A percentile compares a stretch with the other conserved stretches of the same genome.
These are phyloP conservation scores for Rhogogaster chlorosoma DNA, from an alignment of 2,888 invertebrate genomes.

Conservation along the genomic window DNA sequence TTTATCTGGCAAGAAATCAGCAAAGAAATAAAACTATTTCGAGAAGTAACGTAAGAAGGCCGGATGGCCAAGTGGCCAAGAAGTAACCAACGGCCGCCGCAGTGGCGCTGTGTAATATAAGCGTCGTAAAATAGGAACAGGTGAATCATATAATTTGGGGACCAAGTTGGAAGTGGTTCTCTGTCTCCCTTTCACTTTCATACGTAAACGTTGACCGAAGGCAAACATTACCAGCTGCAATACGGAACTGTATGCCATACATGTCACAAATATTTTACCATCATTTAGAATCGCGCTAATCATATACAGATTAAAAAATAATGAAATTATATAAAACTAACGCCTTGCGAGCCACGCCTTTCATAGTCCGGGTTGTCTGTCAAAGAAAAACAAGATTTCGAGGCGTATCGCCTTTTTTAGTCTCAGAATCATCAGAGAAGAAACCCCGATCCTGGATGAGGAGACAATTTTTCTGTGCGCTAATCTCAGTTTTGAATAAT, in stretches of 20 bases:
- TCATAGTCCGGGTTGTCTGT: background rate
- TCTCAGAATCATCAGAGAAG: background rate
- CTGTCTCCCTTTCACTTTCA: constrained; percentile 44
- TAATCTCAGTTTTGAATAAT: background rate
- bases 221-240: constrained; percentile 23
- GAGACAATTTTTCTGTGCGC: background rate
- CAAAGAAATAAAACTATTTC: constrained; percentile 36
- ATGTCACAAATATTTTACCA: background rate
- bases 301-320: background rate
- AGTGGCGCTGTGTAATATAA: constrained; percentile 73
- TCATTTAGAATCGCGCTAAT: background rate
- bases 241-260: background rate
- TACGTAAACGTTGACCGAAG: background rate
- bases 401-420: background rate
- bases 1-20: constrained; percentile 30
- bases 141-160: constrained; percentile 77
- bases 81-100: constrained; percentile 69
- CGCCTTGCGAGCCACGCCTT: background rate
- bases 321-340: background rate
- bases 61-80: constrained; percentile 49
- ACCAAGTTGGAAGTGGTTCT: constrained; percentile 71
- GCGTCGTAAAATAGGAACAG: constrained; percentile 78
- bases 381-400: background rate
- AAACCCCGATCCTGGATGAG: background rate
- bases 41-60: constrained; percentile 21